Evolutionary conservation across 2,888 invertebrate species (phyloP), one percentile per base, ranked within the genome.

Genomic region (Parelbella ahira): DNA sequence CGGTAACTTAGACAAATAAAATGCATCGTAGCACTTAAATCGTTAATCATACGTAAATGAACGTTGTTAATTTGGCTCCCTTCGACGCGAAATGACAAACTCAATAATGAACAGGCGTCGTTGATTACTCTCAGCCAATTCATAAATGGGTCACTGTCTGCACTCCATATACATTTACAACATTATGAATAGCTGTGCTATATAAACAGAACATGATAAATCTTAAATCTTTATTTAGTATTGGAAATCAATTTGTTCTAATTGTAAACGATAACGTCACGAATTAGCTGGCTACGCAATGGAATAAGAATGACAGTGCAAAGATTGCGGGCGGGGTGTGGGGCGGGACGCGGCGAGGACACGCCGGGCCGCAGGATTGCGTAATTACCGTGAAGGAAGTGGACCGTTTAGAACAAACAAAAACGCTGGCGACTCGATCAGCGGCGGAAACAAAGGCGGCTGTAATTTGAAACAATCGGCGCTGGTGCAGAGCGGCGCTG

Each of bases 391-490:
- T 78, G 72, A 82, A 79, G 81, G 81, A 86, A 83, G 83, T 76
- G 65, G 73, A 68, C 75, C 78, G 80, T 78, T 80, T 75, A 73
- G 73, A 69, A 71, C 73, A 77, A 82, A 84, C 86, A 82, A 86
- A 84, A 84, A 83, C 73, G 70, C 66, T 60, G 73, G 77, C 75
- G 76, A 81, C 70, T 79, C 79, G 81, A 84, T 84, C 82, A 75
- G 79, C 72, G 76, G 76, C 75, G 75, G 78, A 78, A 81, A 84
- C 84, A 86, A 87, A 84, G 83, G 74, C 82, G 71, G 68, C 74
- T 74, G 83, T 83, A 87, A 84, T 84, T 84, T 80, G 86, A 86
- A 86, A 86, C 86, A 86, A 87, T 87, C 83, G 83, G 73, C 68
- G 74, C 76, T 73, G 75, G 76, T 75, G 77, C 74, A 68, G 74